Percentiles rank a stretch among this genome's conserved stretches.
These are phyloP conservation scores for Eulithis testata DNA, from an alignment of 2,888 invertebrate species.

Conservation along the genomic window DNA sequence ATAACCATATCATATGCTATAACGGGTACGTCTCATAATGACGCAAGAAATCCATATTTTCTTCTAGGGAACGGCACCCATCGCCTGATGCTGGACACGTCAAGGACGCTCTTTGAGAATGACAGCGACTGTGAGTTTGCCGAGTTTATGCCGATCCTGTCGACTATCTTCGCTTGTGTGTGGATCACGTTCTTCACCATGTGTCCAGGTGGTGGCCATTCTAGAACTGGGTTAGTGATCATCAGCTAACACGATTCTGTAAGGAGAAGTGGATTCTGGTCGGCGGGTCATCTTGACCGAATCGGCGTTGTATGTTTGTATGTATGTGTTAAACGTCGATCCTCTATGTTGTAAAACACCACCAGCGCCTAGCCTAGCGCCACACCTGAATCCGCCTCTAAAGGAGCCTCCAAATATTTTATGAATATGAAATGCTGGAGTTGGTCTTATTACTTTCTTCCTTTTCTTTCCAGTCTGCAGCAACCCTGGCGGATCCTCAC, in stretches of 20 bases:
- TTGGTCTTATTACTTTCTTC: neutral
- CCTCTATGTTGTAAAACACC: too few species aligned
- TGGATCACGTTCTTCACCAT: slow-evolving; percentile 76
- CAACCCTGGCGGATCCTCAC: slow-evolving; percentile 75
- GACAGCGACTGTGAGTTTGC: slow-evolving; percentile 68
- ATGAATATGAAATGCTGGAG: too few species aligned
- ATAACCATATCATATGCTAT: too few species aligned
- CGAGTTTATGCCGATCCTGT: slow-evolving; percentile 76
- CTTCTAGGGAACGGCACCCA: slow-evolving; percentile 65
- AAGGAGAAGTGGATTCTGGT: too few species aligned
- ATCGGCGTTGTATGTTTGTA: too few species aligned
- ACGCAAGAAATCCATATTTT: neutral
- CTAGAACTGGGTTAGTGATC: slow-evolving; percentile 63
- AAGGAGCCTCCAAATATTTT: too few species aligned
- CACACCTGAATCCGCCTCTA: too few species aligned
- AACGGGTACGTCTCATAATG: neutral
- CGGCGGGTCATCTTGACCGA: too few species aligned
- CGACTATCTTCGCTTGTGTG: slow-evolving; percentile 67
- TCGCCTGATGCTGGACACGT: slow-evolving; percentile 60
- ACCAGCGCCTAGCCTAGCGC: too few species aligned
- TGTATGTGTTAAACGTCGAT: too few species aligned
- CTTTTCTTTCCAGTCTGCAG: slow-evolving; percentile 55
- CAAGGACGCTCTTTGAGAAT: slow-evolving; percentile 62
- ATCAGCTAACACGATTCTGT: neutral
- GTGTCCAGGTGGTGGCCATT: slow-evolving; percentile 73